Conservation (phyloP, 2,888 invertebrate genomes). For the Caradrina clavipalpis region DNA sequence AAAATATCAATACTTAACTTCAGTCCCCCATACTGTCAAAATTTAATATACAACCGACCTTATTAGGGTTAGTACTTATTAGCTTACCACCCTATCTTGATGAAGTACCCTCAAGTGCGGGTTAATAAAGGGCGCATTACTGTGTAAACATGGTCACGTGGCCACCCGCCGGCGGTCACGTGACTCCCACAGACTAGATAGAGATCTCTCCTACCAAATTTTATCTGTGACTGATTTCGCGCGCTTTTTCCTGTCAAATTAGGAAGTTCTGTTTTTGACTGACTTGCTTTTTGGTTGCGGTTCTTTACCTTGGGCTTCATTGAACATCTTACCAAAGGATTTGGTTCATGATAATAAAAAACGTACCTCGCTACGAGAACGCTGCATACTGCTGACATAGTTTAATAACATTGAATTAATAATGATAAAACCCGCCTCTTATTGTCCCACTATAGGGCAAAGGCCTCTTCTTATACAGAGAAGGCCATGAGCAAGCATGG, state of each 20-base stretch:
- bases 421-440: too few species aligned
- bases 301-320: neutral
- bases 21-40: slow-evolving; percentile 42
- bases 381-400: too few species aligned
- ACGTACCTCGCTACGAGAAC: neutral
- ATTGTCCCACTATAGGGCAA: too few species aligned
- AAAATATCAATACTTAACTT: slow-evolving; percentile 11
- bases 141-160: slow-evolving; percentile 86
- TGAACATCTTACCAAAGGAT: neutral
- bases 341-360: neutral
- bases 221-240: slow-evolving; percentile 78
- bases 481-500: too few species aligned
- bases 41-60: slow-evolving; percentile 67
- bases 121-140: slow-evolving; percentile 84
- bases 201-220: slow-evolving; percentile 84
- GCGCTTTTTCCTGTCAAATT: slow-evolving; percentile 75
- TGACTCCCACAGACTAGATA: slow-evolving; percentile 80
- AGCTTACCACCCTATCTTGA: slow-evolving; percentile 66
- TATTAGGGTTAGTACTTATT: slow-evolving; percentile 67
- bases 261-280: slow-evolving; percentile 54
- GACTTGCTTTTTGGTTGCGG: slow-evolving; percentile 1
- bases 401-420: too few species aligned
- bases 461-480: too few species aligned
- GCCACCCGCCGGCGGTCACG: slow-evolving; percentile 80
- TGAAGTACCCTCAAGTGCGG: slow-evolving; percentile 68